phyloP scores from a whole-genome alignment of 2,113 vertebrate genomes.

The Colossoma macropomum region DNA sequence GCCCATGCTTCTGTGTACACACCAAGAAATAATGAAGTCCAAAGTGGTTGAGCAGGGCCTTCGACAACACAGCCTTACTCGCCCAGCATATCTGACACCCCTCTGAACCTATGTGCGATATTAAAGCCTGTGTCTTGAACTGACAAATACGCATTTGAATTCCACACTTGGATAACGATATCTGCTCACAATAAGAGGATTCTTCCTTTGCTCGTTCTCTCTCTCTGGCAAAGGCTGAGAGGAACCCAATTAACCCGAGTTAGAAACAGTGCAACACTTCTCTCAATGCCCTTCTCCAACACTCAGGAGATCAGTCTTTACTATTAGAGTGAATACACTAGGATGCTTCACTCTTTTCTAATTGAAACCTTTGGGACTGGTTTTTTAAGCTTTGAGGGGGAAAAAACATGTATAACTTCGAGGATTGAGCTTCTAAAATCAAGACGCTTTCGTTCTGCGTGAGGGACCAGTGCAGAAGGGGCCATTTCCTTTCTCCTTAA shows the following conservation, averaged over 20 bases:
- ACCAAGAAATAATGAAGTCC: conserved; percentile 51
- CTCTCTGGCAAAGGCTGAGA: conserved; percentile 69
- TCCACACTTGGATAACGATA: conserved; percentile 64
- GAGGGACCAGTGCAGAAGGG: neutral
- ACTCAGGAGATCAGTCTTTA: conserved; percentile 74
- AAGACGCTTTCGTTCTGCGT: conserved; percentile 40
- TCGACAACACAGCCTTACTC: conserved; percentile 16
- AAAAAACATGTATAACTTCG: conserved; percentile 66
- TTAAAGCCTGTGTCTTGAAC: conserved; percentile 34
- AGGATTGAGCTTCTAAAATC: conserved; percentile 69
- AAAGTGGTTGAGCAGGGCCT: conserved; percentile 51
- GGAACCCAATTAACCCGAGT: conserved; percentile 79
- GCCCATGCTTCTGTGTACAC: conserved; percentile 45
- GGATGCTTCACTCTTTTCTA: conserved; percentile 73
- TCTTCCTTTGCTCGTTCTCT: conserved; percentile 41
- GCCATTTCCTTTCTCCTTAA: conserved; percentile 28
- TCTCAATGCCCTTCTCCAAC: conserved; percentile 64
- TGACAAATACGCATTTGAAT: conserved; percentile 57
- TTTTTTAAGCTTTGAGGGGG: conserved; percentile 64
- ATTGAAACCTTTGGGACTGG: conserved; percentile 81
- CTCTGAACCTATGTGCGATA: conserved; percentile 27
- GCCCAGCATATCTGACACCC: conserved; percentile 20
- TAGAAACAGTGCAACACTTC: conserved; percentile 71
- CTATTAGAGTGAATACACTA: conserved; percentile 75
- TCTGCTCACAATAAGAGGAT: conserved; percentile 59